Conservation (phyloP, 1,140 invertebrate genomes). For the Philopotamus ludificatus region DNA sequence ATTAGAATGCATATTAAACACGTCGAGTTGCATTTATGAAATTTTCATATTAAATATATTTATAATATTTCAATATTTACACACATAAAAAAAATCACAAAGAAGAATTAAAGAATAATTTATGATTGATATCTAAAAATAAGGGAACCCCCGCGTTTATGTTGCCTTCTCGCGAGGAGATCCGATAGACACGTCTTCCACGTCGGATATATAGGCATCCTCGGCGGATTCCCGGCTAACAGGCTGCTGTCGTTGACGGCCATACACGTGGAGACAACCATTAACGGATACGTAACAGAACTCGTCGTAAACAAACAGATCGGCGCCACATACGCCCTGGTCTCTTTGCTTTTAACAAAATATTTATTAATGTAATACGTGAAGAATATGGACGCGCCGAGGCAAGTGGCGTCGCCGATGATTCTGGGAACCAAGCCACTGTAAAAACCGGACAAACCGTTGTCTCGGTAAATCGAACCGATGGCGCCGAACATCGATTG, state of each 20-base stretch:
- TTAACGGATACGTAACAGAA: constrained; percentile 80
- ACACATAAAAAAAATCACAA: background rate
- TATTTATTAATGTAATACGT: constrained; percentile 79
- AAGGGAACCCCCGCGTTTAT: constrained; percentile 81
- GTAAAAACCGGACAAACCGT: constrained; percentile 83
- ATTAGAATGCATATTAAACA: too few relatives aligned
- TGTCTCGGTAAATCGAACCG: constrained; percentile 74
- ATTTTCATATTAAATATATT: too few relatives aligned
- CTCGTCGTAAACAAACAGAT: constrained; percentile 63
- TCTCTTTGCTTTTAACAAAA: constrained; percentile 71
- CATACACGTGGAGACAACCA: constrained; percentile 86
- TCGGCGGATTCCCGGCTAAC: constrained; percentile 71
- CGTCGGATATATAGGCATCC: constrained; percentile 74
- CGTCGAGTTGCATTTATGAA: too few relatives aligned
- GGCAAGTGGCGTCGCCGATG: constrained; percentile 72
- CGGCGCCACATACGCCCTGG: constrained; percentile 61
- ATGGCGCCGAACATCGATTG: constrained; percentile 73
- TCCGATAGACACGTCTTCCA: constrained; percentile 82
- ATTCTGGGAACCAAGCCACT: constrained; percentile 78
- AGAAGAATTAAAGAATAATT: constrained; percentile 1
- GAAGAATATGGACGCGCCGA: constrained; percentile 69
- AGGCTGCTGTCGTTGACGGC: constrained; percentile 73
- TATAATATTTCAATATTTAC: too few relatives aligned
- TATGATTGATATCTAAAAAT: constrained; percentile 73
- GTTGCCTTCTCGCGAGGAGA: constrained; percentile 67